Evolutionary conservation across 1,140 invertebrate genomes (phyloP).

Genomic region (Halictus rubicundus): DNA sequence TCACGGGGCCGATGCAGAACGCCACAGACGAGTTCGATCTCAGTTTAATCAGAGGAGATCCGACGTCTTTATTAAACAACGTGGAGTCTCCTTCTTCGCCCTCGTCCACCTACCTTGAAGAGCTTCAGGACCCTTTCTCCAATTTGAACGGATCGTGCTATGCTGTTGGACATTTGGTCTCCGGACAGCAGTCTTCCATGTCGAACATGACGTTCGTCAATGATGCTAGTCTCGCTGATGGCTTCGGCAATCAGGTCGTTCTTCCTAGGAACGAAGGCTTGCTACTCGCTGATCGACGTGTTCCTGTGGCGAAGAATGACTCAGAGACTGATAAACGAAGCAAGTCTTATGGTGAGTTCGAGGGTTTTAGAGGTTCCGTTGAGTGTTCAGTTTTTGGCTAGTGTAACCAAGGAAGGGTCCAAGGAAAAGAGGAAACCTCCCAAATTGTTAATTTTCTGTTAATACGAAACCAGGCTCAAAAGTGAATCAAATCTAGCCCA

Average conservation of each 20-base stretch:
- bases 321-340: conserved; percentile 13
- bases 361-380: too few relatives aligned
- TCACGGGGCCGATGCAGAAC: conserved; percentile 45
- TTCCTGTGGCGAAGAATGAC: conserved; percentile 34
- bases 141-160: conserved; percentile 64
- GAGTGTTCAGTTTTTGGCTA: too few relatives aligned
- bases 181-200: conserved; percentile 57
- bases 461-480: too few relatives aligned
- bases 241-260: conserved; percentile 73
- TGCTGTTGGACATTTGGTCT: conserved; percentile 73
- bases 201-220: conserved; percentile 8
- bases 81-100: conserved; percentile 46
- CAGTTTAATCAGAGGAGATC: conserved; percentile 76
- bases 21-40: conserved; percentile 74
- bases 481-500: too few relatives aligned
- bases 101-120: conserved; percentile 54
- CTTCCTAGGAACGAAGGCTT: conserved; percentile 72
- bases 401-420: too few relatives aligned
- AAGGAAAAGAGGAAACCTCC: too few relatives aligned
- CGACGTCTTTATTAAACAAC: conserved; percentile 63
- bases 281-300: conserved; percentile 61
- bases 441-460: too few relatives aligned
- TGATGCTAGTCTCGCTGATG: conserved; percentile 1
- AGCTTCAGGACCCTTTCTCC: conserved; percentile 61
- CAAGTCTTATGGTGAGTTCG: conserved; percentile 67